Conservation (phyloP, 2,888 invertebrate species). For the Stenurella melanura region DNA sequence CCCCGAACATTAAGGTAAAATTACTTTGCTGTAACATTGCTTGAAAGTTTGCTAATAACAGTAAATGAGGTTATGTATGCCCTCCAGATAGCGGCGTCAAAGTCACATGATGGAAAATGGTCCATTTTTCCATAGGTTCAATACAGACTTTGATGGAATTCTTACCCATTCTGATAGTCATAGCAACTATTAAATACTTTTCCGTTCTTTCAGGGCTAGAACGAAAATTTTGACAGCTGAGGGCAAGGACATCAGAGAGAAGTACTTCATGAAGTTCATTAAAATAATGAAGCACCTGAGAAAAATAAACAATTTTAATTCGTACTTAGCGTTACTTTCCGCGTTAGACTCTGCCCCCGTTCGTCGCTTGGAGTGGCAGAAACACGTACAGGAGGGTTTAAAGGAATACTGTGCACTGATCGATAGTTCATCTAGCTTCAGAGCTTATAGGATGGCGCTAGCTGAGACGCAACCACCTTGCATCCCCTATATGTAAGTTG, state of each 20-base stretch:
- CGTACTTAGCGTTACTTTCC: constrained; percentile 95
- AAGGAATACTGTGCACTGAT: constrained; percentile 97
- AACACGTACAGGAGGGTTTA: constrained; percentile 91
- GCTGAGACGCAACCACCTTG: constrained; percentile 97
- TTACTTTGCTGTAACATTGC: no score
- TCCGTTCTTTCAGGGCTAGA: constrained; percentile 79
- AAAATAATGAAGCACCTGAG: constrained; percentile 99
- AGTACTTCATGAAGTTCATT: constrained; percentile 94
- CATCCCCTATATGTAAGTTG: constrained; percentile 97
- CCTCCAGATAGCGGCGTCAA: no score
- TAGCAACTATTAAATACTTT: no score
- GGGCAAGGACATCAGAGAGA: constrained; percentile 92
- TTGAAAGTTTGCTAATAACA: no score
- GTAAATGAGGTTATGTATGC: no score
- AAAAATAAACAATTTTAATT: constrained; percentile 99
- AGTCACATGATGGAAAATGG: no score
- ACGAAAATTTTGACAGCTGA: constrained; percentile 95
- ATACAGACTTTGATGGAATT: no score
- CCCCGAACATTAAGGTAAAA: no score
- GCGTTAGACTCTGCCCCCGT: constrained; percentile 98
- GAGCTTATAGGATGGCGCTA: constrained; percentile 95
- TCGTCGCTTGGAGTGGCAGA: constrained; percentile 93
- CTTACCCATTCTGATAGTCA: no score
- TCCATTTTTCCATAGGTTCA: no score
- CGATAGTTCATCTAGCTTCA: constrained; percentile 98